Evolutionary conservation across 2,797 vertebrate genomes (phyloP).

Genomic region (Nasua narica): DNA sequence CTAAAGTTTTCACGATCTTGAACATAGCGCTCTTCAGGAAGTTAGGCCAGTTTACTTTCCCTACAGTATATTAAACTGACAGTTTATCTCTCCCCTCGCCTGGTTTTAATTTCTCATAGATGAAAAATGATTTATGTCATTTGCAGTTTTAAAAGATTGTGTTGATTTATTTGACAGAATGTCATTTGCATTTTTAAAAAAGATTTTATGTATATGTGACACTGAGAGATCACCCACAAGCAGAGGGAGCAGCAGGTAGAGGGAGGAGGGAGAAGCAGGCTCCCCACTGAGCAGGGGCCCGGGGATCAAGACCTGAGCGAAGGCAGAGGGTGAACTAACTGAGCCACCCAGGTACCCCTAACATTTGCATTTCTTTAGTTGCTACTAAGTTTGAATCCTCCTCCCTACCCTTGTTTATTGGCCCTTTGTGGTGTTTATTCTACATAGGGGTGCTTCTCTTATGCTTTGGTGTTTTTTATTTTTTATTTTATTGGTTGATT

Average conservation of each 20-base stretch:
- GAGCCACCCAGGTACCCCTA: too few relatives aligned
- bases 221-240: too few relatives aligned
- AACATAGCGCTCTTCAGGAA: neutral
- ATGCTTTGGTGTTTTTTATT: neutral
- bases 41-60: neutral
- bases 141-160: too few relatives aligned
- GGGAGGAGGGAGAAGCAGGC: too few relatives aligned
- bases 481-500: neutral
- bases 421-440: neutral
- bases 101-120: neutral
- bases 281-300: too few relatives aligned
- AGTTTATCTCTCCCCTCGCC: neutral
- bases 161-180: too few relatives aligned
- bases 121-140: neutral
- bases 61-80: neutral
- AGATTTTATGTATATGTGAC: too few relatives aligned
- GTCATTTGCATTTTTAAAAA: too few relatives aligned
- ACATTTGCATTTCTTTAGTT: neutral
- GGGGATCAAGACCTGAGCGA: too few relatives aligned
- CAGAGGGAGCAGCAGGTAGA: too few relatives aligned
- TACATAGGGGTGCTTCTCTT: neutral
- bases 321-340: too few relatives aligned
- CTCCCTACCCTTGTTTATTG: neutral
- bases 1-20: constrained; percentile 16
- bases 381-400: neutral